Percentiles rank a stretch among this genome's conserved stretches.
phyloP scores from a whole-genome alignment of 2,113 vertebrate genomes.

The Cricetomys ansorgei region DNA sequence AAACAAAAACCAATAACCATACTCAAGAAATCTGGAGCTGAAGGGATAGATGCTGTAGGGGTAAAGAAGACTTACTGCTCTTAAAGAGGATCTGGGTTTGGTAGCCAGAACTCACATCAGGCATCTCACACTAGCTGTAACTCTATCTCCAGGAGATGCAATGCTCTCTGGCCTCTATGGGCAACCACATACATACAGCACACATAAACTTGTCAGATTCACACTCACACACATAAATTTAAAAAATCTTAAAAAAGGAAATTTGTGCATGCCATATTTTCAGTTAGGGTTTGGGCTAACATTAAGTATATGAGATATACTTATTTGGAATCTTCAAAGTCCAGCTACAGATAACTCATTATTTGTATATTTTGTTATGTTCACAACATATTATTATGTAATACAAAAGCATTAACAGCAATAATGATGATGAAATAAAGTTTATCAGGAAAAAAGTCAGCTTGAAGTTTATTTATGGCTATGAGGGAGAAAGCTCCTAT shows the following conservation, averaged over 20 bases:
- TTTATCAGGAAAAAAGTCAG: not conserved
- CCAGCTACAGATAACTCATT: not conserved
- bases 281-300: not conserved
- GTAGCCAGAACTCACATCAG: not conserved
- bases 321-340: not conserved
- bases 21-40: not conserved
- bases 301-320: not conserved
- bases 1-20: too few relatives aligned
- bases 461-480: not conserved
- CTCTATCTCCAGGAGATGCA: not conserved
- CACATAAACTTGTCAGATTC: not conserved
- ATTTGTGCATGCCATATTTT: not conserved
- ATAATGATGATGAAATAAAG: not conserved
- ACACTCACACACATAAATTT: not conserved
- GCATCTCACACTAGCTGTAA: not conserved
- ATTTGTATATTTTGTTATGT: not conserved
- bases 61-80: not conserved
- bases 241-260: not conserved
- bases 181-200: not conserved
- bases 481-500: not conserved
- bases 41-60: not conserved
- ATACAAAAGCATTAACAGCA: not conserved
- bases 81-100: not conserved
- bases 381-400: not conserved
- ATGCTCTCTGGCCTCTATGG: not conserved